phyloP scores from a whole-genome alignment of 92 coral and sea anemone genomes.

The Epizoanthus illoricatus region DNA sequence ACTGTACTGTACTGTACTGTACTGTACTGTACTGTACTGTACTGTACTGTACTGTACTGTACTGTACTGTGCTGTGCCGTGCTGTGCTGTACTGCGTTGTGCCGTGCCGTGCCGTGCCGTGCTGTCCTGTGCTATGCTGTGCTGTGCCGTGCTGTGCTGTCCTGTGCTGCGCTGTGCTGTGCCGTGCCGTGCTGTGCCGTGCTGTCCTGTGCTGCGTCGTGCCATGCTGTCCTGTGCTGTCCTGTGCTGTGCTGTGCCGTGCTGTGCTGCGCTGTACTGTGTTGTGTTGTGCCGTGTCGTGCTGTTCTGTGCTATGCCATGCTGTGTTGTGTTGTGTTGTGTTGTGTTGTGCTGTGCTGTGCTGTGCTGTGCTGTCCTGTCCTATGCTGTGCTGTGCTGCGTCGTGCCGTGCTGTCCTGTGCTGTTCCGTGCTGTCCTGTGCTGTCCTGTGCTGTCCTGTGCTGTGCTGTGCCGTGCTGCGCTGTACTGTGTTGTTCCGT shows the following conservation, averaged over 20 bases:
- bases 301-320: no score
- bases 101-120: no score
- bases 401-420: slow-evolving; percentile 30
- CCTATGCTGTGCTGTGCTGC: slow-evolving; percentile 1
- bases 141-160: no score
- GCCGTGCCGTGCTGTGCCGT: not conserved
- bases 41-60: not conserved
- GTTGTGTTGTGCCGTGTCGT: slow-evolving; percentile 19
- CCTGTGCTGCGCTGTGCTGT: not conserved
- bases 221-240: no score
- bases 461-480: slow-evolving; percentile 31
- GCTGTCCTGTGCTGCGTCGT: not conserved
- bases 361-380: slow-evolving; percentile 18
- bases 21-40: not conserved
- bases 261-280: slow-evolving; percentile 19
- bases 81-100: no score
- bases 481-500: slow-evolving; percentile 42
- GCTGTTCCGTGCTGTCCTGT: slow-evolving; percentile 33
- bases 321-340: slow-evolving; percentile 9
- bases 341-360: not conserved
- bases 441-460: no score
- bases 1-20: no score
- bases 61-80: no score
- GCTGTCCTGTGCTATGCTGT: no score
- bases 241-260: slow-evolving; percentile 24